Percentiles rank a stretch among this genome's conserved stretches.
phyloP scores from a whole-genome alignment of 2,797 vertebrate species.

The Emydoidea blandingii region DNA sequence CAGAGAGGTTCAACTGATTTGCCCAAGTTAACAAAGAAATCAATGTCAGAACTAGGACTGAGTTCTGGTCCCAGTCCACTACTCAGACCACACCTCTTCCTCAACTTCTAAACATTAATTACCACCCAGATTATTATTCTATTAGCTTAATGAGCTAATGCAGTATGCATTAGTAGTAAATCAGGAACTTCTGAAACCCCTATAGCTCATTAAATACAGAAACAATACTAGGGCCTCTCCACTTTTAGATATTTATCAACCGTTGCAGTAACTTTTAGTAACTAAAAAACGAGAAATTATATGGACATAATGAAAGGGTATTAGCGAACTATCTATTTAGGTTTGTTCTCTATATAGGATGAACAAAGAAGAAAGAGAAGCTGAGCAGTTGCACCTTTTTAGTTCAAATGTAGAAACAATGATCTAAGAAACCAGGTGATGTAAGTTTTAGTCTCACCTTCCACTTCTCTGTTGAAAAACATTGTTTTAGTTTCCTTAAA shows the following conservation, averaged over 20 bases:
- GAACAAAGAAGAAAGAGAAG: neutral
- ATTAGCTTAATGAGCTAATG: neutral
- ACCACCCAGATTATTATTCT: neutral
- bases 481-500: neutral
- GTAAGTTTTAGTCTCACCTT: neutral
- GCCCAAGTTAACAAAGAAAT: neutral
- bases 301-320: neutral
- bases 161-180: neutral
- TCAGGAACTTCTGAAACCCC: constrained; percentile 15
- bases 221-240: neutral
- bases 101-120: constrained; percentile 11
- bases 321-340: neutral
- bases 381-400: neutral
- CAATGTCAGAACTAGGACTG: neutral
- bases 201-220: neutral
- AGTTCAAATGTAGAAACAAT: neutral
- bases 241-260: constrained; percentile 3
- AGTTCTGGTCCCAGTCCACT: neutral
- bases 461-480: neutral
- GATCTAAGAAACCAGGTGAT: neutral
- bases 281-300: neutral
- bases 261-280: neutral
- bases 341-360: neutral
- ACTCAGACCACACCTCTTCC: neutral
- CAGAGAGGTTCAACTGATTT: constrained; percentile 6